Evolutionary conservation across 2,797 vertebrate genomes (phyloP).

Genomic region (Acipenser oxyrinchus): DNA sequence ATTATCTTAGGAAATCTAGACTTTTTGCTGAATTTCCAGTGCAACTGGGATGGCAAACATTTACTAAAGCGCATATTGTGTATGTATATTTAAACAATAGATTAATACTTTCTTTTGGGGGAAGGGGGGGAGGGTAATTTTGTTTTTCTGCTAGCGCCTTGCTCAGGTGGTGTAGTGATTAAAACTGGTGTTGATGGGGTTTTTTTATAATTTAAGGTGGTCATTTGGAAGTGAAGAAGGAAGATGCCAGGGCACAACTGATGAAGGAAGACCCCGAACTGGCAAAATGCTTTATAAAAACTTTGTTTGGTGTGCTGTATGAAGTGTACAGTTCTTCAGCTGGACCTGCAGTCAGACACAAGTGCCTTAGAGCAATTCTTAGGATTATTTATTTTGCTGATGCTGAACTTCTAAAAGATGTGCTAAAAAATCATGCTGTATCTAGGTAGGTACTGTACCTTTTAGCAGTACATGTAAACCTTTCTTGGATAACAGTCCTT

Average conservation of each 20-base stretch:
- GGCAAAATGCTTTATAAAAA: constrained; percentile 98
- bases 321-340: constrained; percentile 99
- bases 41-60: too few relatives aligned
- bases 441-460: constrained; percentile 72
- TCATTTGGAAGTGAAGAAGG: constrained; percentile 88
- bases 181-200: too few relatives aligned
- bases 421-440: constrained; percentile 96
- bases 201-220: constrained; percentile 58
- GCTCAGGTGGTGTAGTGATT: too few relatives aligned
- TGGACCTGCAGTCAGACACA: constrained; percentile 98
- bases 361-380: constrained; percentile 99
- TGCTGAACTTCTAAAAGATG: constrained; percentile 96
- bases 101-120: too few relatives aligned
- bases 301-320: constrained; percentile 96
- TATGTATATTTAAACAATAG: too few relatives aligned
- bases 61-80: too few relatives aligned
- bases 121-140: too few relatives aligned
- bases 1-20: too few relatives aligned
- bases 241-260: constrained; percentile 93
- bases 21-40: too few relatives aligned
- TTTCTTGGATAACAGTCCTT: neutral
- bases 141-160: too few relatives aligned
- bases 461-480: neutral
- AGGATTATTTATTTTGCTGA: constrained; percentile 99
- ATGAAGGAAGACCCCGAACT: constrained; percentile 98